These are phyloP conservation scores for Panurus biarmicus DNA, from an alignment of 2,113 vertebrate genomes.

Conservation along the genomic window DNA sequence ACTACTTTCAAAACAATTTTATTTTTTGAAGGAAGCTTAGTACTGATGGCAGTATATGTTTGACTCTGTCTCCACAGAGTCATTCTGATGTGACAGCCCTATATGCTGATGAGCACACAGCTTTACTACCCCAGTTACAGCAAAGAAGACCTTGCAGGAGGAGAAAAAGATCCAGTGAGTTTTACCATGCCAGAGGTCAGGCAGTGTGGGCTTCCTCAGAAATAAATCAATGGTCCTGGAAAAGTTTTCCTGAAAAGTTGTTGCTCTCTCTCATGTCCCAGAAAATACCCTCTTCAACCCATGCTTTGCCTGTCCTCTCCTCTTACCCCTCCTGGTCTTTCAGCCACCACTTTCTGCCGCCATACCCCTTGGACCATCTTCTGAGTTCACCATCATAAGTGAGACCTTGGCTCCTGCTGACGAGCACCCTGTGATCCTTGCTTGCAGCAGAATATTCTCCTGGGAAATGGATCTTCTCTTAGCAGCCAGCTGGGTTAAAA, in stretches of 20 bases:
- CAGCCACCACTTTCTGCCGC: neutral
- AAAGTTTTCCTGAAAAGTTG: neutral
- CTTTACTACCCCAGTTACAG: neutral
- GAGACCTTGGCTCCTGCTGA: neutral
- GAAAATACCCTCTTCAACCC: neutral
- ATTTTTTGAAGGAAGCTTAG: neutral
- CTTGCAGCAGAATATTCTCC: neutral
- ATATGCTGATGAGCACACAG: neutral
- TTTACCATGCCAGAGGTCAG: neutral
- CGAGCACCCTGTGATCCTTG: neutral
- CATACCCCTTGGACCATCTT: neutral
- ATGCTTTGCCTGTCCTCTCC: neutral
- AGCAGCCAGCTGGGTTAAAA: neutral
- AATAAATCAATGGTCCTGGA: neutral
- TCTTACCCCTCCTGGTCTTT: neutral
- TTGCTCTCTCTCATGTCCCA: neutral
- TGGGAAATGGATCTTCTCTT: neutral
- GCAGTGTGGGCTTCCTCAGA: neutral
- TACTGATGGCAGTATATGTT: neutral
- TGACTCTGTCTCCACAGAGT: neutral
- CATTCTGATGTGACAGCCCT: neutral
- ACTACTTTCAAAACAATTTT: neutral
- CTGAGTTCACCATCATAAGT: neutral
- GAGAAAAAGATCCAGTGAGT: neutral
- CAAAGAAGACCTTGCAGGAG: neutral